Percentiles rank a stretch among this genome's conserved stretches.
These are phyloP conservation scores for Drosophila arawakana DNA, from an alignment of 1,140 invertebrate species.

Conservation along the genomic window DNA sequence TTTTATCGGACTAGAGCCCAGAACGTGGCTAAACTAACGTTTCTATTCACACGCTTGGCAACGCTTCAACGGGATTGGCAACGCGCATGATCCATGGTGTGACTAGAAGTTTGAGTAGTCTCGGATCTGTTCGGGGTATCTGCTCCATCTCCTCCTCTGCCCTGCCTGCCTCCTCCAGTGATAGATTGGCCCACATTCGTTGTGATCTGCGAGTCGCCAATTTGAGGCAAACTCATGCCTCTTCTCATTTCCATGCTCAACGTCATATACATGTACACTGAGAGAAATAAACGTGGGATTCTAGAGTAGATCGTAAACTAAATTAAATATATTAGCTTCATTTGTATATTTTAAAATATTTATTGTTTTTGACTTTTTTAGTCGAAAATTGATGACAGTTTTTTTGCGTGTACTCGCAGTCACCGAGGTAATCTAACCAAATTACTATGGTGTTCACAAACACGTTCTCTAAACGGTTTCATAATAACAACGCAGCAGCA, in stretches of 20 bases:
- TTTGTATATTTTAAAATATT: too few relatives aligned
- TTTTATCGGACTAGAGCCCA: slow-evolving; percentile 72
- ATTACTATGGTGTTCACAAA: slow-evolving; percentile 83
- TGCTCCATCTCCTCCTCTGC: slow-evolving; percentile 3
- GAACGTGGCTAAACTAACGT: slow-evolving; percentile 80
- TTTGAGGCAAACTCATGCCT: slow-evolving; percentile 44
- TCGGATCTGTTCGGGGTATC: not conserved
- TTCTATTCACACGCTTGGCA: slow-evolving; percentile 78
- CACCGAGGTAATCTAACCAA: slow-evolving; percentile 79
- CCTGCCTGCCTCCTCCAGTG: slow-evolving; percentile 40
- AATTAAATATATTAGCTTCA: too few relatives aligned
- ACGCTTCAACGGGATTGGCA: slow-evolving; percentile 46
- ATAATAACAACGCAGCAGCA: slow-evolving; percentile 69
- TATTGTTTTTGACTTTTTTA: too few relatives aligned
- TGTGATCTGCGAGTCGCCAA: slow-evolving; percentile 41
- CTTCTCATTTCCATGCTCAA: slow-evolving; percentile 20
- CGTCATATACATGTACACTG: slow-evolving; percentile 26
- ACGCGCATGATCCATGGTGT: slow-evolving; percentile 33
- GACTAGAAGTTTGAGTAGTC: slow-evolving; percentile 12
- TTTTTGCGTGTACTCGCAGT: slow-evolving; percentile 19
- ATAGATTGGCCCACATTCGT: slow-evolving; percentile 82
- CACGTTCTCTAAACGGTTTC: slow-evolving; percentile 83
- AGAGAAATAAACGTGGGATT: too few relatives aligned
- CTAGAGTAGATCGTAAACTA: too few relatives aligned
- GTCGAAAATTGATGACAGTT: too few relatives aligned